These are phyloP conservation scores for Orbicella faveolata DNA, from an alignment of 64 coral and sea anemone species.

Conservation along the genomic window DNA sequence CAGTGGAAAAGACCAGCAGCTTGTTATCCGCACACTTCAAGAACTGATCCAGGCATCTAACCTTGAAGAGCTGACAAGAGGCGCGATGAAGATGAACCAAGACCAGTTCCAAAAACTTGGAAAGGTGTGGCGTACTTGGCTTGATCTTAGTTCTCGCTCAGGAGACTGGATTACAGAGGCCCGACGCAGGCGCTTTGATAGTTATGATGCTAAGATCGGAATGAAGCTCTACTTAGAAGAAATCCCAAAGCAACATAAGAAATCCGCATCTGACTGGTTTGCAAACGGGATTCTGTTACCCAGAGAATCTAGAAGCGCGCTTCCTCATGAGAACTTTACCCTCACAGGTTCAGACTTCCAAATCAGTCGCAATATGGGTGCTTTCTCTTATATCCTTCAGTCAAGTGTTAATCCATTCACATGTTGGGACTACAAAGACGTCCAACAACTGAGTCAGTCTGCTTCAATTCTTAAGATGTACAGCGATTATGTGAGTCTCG, in stretches of 20 bases:
- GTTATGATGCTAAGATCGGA: not conserved
- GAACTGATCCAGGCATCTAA: constrained; percentile 32
- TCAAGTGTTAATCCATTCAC: constrained; percentile 22
- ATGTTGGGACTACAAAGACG: constrained; percentile 50
- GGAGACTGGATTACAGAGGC: not conserved
- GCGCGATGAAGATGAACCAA: constrained; percentile 10
- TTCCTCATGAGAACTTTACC: constrained; percentile 35
- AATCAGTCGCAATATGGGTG: not conserved
- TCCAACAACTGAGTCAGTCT: not conserved
- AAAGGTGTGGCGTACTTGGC: constrained; percentile 44
- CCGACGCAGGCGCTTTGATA: not conserved
- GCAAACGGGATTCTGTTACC: constrained; percentile 29
- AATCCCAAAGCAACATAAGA: constrained; percentile 45
- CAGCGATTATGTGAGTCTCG: constrained; percentile 31
- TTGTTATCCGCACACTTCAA: not conserved
- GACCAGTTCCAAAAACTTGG: not conserved
- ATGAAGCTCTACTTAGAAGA: constrained; percentile 29
- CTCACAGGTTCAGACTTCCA: constrained; percentile 33
- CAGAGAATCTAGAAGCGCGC: not conserved
- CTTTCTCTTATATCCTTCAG: constrained; percentile 25
- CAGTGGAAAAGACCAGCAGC: constrained; percentile 10
- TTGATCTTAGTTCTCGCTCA: not conserved
- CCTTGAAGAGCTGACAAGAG: constrained; percentile 41
- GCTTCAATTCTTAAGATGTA: constrained; percentile 36
- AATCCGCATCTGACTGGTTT: constrained; percentile 52